phyloP scores from a whole-genome alignment of 37 sponge, comb jelly and placozoan species.

The Bolinopsis microptera region DNA sequence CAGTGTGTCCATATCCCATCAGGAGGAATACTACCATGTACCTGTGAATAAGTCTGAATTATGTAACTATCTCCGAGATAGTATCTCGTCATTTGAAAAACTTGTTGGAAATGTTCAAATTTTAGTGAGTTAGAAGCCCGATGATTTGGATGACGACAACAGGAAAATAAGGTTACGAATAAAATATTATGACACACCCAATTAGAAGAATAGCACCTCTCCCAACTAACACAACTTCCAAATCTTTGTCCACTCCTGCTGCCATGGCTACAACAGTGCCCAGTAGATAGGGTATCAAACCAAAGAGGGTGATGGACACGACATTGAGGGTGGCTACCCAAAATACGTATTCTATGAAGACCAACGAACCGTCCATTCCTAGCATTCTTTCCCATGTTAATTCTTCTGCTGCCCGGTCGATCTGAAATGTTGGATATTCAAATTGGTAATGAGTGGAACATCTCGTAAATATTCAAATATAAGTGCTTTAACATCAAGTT shows the following conservation, averaged over 20 bases:
- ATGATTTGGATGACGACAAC: no score
- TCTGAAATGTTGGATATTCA: background rate
- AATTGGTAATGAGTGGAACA: background rate
- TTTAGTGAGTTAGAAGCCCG: no score
- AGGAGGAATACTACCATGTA: constrained; percentile 35
- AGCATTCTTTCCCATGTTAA: constrained; percentile 36
- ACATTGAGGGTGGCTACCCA: constrained; percentile 50
- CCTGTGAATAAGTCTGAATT: no score
- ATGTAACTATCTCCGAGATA: no score
- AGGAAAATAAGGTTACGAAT: no score
- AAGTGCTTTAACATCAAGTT: no score
- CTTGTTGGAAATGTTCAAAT: no score
- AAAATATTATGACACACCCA: no score
- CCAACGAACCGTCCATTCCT: constrained; percentile 44
- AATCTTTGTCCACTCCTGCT: background rate
- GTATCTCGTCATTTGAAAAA: no score
- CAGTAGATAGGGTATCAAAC: constrained; percentile 9
- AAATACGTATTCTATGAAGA: constrained; percentile 31
- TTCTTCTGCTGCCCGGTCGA: constrained; percentile 41
- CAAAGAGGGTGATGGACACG: constrained; percentile 7
- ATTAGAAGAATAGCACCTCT: background rate
- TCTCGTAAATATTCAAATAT: no score
- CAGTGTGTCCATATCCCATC: constrained; percentile 19
- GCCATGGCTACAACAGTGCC: background rate
- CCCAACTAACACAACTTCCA: background rate